Percentiles rank a stretch among this genome's conserved stretches.
phyloP scores from a whole-genome alignment of 92 coral and sea anemone genomes.

The Bergia sp. region DNA sequence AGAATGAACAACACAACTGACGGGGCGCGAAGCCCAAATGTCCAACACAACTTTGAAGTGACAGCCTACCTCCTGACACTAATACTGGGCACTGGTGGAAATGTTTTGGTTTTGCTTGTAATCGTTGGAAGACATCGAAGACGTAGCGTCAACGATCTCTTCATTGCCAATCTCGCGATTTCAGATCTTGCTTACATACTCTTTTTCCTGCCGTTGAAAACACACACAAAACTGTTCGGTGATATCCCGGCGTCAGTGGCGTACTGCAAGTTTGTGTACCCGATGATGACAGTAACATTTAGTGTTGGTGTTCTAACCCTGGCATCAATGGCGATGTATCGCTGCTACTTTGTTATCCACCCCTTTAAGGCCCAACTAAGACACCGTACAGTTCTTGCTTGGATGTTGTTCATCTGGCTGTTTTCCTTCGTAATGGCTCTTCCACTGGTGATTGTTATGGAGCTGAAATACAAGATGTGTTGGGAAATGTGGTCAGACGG shows the following conservation, averaged over 20 bases:
- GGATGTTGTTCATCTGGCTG: constrained; percentile 4
- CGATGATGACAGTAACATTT: constrained; percentile 13
- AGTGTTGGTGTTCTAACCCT: constrained; percentile 30
- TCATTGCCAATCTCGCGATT: constrained; percentile 36
- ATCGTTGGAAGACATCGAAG: constrained; percentile 1
- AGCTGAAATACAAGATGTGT: background rate
- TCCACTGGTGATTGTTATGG: background rate
- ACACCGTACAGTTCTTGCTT: background rate
- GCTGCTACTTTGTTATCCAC: constrained; percentile 22
- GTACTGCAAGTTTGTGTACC: constrained; percentile 24
- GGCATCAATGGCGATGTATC: constrained; percentile 23
- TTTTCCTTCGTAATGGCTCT: background rate
- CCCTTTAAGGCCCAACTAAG: constrained; percentile 23
- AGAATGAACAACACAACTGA: constrained; percentile 34
- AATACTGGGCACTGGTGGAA: constrained; percentile 9
- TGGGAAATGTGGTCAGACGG: background rate
- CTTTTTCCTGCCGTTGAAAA: constrained; percentile 1
- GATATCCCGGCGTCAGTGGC: background rate
- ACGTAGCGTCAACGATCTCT: constrained; percentile 9
- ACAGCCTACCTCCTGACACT: background rate
- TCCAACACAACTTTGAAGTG: background rate
- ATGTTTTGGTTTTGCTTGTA: constrained; percentile 15
- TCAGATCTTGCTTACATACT: constrained; percentile 23
- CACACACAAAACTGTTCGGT: constrained; percentile 16
- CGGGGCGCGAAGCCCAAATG: background rate